Conservation (phyloP, 1,140 invertebrate genomes). For the Bombus soroeensis region DNA sequence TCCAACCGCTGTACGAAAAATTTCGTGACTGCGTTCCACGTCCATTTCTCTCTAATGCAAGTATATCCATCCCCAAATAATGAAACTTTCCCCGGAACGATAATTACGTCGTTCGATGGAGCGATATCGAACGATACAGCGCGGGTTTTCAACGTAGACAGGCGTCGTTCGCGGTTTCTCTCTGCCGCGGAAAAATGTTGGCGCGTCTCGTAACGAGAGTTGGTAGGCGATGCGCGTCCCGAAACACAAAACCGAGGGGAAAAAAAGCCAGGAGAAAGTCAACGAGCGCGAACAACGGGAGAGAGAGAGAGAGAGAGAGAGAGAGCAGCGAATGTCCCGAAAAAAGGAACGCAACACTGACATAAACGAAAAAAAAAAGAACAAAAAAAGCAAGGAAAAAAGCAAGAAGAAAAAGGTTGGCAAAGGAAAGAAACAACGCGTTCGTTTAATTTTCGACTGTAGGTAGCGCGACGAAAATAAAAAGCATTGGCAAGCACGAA, state of each 20-base stretch:
- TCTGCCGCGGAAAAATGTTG: conserved; percentile 11
- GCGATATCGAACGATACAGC: neutral
- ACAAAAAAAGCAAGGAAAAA: neutral
- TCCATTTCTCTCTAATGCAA: too few relatives aligned
- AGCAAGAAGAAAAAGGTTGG: neutral
- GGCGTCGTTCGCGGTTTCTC: neutral
- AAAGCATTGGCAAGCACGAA: conserved; percentile 11
- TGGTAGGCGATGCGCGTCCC: conserved; percentile 10
- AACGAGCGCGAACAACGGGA: neutral
- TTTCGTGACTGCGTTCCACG: neutral
- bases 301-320: neutral
- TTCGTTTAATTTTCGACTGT: conserved; percentile 48
- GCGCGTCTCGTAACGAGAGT: neutral
- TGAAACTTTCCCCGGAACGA: neutral
- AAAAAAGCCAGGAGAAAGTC: too few relatives aligned
- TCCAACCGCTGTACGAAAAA: too few relatives aligned
- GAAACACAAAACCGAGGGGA: conserved; percentile 1
- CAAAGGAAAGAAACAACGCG: neutral
- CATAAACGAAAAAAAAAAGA: neutral
- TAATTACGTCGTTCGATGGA: neutral
- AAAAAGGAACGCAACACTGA: neutral
- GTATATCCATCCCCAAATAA: too few relatives aligned
- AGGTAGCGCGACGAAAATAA: neutral
- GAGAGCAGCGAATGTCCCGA: neutral
- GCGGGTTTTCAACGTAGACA: neutral